phyloP scores from a whole-genome alignment of 1,140 invertebrate genomes.

The Drosophila sp. region DNA sequence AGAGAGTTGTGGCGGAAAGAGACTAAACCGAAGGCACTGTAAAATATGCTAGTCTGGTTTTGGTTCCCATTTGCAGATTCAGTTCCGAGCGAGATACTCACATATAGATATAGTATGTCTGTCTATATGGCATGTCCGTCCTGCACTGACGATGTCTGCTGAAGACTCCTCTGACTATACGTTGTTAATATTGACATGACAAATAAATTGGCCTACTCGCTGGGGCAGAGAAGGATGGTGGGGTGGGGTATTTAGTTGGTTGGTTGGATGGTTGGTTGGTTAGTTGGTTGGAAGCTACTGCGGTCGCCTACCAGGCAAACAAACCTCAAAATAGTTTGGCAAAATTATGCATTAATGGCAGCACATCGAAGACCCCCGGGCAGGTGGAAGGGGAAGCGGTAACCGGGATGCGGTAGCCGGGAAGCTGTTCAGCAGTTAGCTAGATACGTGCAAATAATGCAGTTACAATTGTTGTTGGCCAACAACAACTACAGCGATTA shows the following conservation, averaged over 20 bases:
- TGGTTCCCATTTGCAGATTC: constrained; percentile 38
- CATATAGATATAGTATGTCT: constrained; percentile 2
- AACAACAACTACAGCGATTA: constrained; percentile 12
- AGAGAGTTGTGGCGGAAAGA: neutral
- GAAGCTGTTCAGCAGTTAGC: constrained; percentile 16
- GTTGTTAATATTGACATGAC: constrained; percentile 81
- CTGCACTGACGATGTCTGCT: constrained; percentile 27
- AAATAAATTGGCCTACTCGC: constrained; percentile 75
- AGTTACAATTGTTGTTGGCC: constrained; percentile 66
- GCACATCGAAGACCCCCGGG: constrained; percentile 16
- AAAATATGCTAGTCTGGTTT: constrained; percentile 58
- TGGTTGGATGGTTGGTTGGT: neutral
- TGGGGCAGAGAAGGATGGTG: constrained; percentile 4
- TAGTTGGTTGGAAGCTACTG: constrained; percentile 46
- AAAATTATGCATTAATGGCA: constrained; percentile 83
- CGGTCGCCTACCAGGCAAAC: constrained; percentile 70
- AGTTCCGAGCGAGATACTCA: constrained; percentile 12
- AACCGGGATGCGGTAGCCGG: no score
- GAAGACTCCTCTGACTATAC: constrained; percentile 42
- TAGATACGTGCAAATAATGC: constrained; percentile 73
- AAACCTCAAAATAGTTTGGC: constrained; percentile 83
- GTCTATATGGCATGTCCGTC: constrained; percentile 17
- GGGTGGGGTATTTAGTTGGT: constrained; percentile 11
- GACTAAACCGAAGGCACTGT: constrained; percentile 40
- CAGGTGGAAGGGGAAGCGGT: neutral